A percentile compares a stretch with the other conserved stretches of the same genome.
These are phyloP conservation scores for Rotaria socialis DNA, from an alignment of 2,888 invertebrate genomes.

Conservation along the genomic window DNA sequence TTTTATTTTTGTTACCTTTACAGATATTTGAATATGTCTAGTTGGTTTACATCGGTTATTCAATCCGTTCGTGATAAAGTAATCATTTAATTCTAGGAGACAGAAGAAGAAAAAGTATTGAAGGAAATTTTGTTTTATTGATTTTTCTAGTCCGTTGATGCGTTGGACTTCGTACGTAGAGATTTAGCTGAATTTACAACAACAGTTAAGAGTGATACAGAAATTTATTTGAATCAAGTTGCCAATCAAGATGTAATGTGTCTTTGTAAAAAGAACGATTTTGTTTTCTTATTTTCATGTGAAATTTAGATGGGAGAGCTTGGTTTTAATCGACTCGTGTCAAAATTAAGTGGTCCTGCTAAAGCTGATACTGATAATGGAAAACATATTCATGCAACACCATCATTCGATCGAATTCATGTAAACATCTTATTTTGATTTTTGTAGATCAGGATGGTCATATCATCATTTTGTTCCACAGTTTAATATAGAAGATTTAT, in stretches of 20 bases:
- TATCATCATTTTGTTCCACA: too few species aligned
- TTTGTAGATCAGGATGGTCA: too few species aligned
- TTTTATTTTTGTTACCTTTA: not conserved
- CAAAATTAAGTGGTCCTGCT: not conserved
- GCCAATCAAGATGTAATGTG: not conserved
- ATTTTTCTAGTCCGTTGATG: not conserved
- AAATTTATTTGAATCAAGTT: not conserved
- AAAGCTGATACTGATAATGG: not conserved
- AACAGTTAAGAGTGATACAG: conserved; percentile 22
- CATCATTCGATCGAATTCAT: conserved; percentile 33
- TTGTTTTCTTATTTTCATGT: not conserved
- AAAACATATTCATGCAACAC: not conserved
- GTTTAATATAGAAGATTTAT: too few species aligned
- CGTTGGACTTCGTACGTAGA: not conserved
- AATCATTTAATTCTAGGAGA: not conserved
- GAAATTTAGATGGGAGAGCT: conserved; percentile 3
- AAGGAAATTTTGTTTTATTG: not conserved
- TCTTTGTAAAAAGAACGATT: too few species aligned
- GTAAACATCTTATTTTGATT: not conserved
- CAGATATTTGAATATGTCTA: not conserved
- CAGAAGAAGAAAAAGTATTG: not conserved
- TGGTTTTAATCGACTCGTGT: not conserved
- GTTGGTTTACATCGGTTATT: conserved; percentile 6
- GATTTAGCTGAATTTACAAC: conserved; percentile 9
- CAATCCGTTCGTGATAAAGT: conserved; percentile 23